Base-by-base conservation (phyloP, 2,888 invertebrate genomes). In the Oligia fasciuncula region DNA sequence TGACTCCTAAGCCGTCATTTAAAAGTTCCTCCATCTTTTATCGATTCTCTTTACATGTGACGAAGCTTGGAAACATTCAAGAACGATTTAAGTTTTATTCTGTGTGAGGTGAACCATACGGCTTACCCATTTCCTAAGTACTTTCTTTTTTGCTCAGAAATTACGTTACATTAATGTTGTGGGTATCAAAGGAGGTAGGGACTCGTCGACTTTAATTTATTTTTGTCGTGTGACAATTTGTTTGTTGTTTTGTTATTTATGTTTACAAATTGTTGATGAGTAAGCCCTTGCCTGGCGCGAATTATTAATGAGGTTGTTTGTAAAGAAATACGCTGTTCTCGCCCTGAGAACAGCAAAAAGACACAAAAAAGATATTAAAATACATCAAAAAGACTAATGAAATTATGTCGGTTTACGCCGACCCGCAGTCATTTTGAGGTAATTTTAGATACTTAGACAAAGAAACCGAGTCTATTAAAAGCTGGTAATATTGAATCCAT, bases 21-120 rank as follows among this genome's bases (percentile, higher is more conserved):
- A 57, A 73, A 85, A 85, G 66, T 65, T 85, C 40, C 8, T 13
- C 9, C 9, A 29, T 29, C 19, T 67, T 67, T 65, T 71, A 73
- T 81, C 29, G 82, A 73, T 77, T 66, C 11, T 54, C 62, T 63
- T 72, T 73, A 62, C 63, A 73, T 23, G 29, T 67, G 43, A n/a
- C n/a, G n/a, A 23, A 60, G 51, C 66, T 57, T 67, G 40, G 46
- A 73, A 77, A 84, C 60, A 77, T 75, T 79, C 60, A 77, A 63
- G 57, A 77, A 70, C 19, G 74, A 65, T 79, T 75, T 80, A 69
- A 65, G 72, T 49, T 70, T 77, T 57, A 76, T 60, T 51, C 40
- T 54, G 60, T 63, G 40, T 51, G 54, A 40, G 63, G 23, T 62
- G 29, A 11, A n/a, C 57, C 49, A 1, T 49, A 13, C 4, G 3